phyloP scores from a whole-genome alignment of 2,888 invertebrate genomes.

The Caenorhabditis drosophilae region DNA sequence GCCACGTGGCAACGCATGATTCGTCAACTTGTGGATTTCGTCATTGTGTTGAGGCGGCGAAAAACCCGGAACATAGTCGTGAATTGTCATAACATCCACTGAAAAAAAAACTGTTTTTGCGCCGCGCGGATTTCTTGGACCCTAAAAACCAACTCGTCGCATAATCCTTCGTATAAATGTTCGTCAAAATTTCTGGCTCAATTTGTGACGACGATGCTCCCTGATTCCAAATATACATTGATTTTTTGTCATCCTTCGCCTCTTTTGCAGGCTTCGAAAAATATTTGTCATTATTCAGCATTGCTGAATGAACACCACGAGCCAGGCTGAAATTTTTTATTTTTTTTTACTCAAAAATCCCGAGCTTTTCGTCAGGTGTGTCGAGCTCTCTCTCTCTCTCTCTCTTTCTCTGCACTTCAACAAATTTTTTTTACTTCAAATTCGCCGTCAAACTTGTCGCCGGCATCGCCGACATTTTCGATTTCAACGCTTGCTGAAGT shows the following conservation, averaged over 20 bases:
- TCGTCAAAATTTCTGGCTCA: neutral
- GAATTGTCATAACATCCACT: neutral
- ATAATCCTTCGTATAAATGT: conserved; percentile 3
- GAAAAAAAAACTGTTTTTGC: neutral
- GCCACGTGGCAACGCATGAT: conserved; percentile 12
- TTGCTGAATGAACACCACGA: no score
- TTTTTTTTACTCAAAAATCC: no score
- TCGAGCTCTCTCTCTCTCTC: no score
- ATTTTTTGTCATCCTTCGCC: no score
- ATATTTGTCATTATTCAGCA: neutral
- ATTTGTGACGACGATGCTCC: no score
- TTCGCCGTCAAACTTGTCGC: neutral
- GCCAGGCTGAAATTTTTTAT: no score
- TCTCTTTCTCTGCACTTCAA: no score
- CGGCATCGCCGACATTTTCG: conserved; percentile 7
- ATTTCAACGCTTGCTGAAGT: conserved; percentile 9
- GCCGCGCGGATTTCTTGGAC: no score
- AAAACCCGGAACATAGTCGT: conserved; percentile 26
- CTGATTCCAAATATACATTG: no score
- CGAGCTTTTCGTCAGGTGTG: no score
- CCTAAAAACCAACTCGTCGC: neutral
- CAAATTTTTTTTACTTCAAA: neutral
- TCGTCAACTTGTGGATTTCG: conserved; percentile 13
- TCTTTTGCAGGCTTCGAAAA: no score
- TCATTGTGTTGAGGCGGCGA: conserved; percentile 22